phyloP scores from a whole-genome alignment of 1,140 invertebrate species.

The Metopolophium dirhodum region DNA sequence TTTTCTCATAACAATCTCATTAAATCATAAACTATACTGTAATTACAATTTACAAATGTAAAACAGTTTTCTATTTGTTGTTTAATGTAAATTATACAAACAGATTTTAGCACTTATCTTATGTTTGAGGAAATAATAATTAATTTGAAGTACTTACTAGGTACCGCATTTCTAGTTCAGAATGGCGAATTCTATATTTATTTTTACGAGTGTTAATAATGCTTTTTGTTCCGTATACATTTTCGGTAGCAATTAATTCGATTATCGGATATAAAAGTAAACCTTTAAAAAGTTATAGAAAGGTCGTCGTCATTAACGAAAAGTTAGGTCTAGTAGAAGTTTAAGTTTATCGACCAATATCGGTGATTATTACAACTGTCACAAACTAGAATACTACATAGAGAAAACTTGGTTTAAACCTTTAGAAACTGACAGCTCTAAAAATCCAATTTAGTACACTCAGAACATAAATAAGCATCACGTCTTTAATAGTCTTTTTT shows the following conservation, averaged over 20 bases:
- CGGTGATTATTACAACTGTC: slow-evolving; percentile 12
- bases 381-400: background rate
- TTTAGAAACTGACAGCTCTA: slow-evolving; percentile 8
- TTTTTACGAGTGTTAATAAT: background rate
- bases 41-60: background rate
- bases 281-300: background rate
- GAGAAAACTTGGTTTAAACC: background rate
- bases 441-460: background rate
- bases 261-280: background rate
- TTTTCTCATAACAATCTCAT: background rate
- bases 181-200: background rate
- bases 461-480: background rate
- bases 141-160: background rate
- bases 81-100: background rate
- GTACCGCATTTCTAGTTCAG: background rate
- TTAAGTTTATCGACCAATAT: background rate
- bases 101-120: background rate
- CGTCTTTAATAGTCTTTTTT: background rate
- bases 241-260: background rate
- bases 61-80: background rate
- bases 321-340: background rate
- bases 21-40: background rate
- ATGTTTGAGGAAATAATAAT: background rate
- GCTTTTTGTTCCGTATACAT: background rate
- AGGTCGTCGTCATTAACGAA: background rate